Conservation (phyloP, 2,888 invertebrate species). For the Andrena fulva region DNA sequence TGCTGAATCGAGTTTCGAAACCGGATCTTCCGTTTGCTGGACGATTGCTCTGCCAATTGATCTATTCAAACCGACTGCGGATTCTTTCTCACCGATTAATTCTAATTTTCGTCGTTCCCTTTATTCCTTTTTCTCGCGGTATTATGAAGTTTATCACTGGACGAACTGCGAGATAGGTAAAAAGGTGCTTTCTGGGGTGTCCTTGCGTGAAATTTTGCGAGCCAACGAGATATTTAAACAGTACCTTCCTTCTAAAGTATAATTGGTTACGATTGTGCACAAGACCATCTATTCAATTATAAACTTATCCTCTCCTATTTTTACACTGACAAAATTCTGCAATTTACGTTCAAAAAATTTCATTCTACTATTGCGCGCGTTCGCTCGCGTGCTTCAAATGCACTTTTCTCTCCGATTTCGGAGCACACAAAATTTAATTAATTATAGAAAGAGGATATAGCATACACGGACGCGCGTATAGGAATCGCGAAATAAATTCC, state of each 20-base stretch:
- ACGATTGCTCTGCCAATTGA: background rate
- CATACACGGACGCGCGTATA: no score
- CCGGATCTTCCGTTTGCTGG: slow-evolving; percentile 6
- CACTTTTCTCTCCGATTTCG: background rate
- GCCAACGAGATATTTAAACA: no score
- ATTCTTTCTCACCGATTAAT: background rate
- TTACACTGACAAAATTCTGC: no score
- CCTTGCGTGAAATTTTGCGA: no score
- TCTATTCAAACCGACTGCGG: background rate
- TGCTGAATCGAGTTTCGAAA: slow-evolving; percentile 8
- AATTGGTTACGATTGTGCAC: no score
- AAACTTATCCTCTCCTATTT: no score
- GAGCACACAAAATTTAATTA: slow-evolving; percentile 8
- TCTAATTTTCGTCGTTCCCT: background rate
- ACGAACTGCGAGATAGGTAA: no score
- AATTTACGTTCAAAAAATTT: background rate
- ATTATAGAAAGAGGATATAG: background rate
- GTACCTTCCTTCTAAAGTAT: no score
- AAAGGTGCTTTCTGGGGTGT: no score
- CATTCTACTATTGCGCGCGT: background rate
- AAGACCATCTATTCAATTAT: no score
- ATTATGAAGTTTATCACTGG: background rate
- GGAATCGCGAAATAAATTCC: no score
- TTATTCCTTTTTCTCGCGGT: background rate
- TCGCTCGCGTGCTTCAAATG: background rate